phyloP scores from a whole-genome alignment of 2,113 vertebrate species.

The Microcebus tavaratra region DNA sequence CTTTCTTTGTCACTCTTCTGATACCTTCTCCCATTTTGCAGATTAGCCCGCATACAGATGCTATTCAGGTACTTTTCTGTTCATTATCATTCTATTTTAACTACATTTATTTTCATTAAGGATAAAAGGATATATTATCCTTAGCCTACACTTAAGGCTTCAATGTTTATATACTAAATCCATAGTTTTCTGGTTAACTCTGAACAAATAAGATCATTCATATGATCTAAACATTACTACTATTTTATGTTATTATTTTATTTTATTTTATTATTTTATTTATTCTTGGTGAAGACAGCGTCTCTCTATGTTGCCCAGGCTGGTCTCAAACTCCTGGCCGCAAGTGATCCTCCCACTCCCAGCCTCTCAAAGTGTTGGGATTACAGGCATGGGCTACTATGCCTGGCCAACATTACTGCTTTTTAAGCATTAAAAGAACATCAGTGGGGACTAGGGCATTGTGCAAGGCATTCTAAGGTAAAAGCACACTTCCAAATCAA shows the following conservation, averaged over 20 bases:
- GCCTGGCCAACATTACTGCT: not conserved
- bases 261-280: not conserved
- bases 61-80: not conserved
- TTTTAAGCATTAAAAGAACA: conserved; percentile 14
- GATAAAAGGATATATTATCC: not conserved
- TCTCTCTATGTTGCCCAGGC: no score
- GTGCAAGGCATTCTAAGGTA: not conserved
- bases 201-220: not conserved
- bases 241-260: not conserved
- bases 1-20: not conserved
- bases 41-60: not conserved
- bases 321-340: no score
- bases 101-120: not conserved
- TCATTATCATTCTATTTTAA: not conserved
- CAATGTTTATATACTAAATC: not conserved
- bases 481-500: not conserved
- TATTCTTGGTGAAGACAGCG: no score
- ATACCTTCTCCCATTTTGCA: not conserved
- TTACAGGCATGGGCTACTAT: no score
- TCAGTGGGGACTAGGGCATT: not conserved
- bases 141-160: not conserved
- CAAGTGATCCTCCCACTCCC: no score
- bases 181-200: not conserved
- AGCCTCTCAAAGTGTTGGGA: no score
- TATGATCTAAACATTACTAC: not conserved